Evolutionary conservation across 2,888 invertebrate genomes (phyloP), one percentile per base, ranked within the genome.

Genomic region (Mimas tiliae): DNA sequence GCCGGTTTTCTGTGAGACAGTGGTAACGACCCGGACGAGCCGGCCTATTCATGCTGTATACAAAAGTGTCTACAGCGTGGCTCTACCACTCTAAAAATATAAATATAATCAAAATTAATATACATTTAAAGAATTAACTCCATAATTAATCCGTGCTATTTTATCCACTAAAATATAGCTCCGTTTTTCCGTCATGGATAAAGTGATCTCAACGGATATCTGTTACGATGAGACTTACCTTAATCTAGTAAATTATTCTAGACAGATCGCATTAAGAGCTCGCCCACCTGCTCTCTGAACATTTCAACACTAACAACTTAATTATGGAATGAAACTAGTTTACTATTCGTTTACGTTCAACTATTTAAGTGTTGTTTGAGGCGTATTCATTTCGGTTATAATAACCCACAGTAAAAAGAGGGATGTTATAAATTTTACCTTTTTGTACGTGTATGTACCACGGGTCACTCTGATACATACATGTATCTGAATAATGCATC

Each of bases 261-360:
- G 58, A 12, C 58, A 58, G 58, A 42, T 58, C 58, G 58, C 42
- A 42, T 58, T 58, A 58, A 42, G 42, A 16, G 42, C 55, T 34
- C 58, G 42, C 42, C 58, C 58, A 42, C 58, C 58, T 58, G 58
- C 58, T 42, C 38, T 42, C 55, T 19, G 38, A 58, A 58, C 58
- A 58, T 58, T 58, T 58, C 58, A n/a, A 38, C n/a, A 53, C 58
- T 58, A 58, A 58, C 58, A 58, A 58, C 16, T 42, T 58, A 58
- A 58, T 58, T 42, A 19, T 19, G 12, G 19, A 16, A 34, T 34
- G 16, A 19, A 58, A 58, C 58, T 58, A 42, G 12, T 58, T 58
- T 58, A 11, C 27, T 27, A 6, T 42, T 58, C 38, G 12, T 42
- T 16, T 58, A 19, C 53, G 27, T 53, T 34, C 52, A 55, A 34